phyloP scores from a whole-genome alignment of 2,888 invertebrate genomes.

The Digitonthophagus gazella region DNA sequence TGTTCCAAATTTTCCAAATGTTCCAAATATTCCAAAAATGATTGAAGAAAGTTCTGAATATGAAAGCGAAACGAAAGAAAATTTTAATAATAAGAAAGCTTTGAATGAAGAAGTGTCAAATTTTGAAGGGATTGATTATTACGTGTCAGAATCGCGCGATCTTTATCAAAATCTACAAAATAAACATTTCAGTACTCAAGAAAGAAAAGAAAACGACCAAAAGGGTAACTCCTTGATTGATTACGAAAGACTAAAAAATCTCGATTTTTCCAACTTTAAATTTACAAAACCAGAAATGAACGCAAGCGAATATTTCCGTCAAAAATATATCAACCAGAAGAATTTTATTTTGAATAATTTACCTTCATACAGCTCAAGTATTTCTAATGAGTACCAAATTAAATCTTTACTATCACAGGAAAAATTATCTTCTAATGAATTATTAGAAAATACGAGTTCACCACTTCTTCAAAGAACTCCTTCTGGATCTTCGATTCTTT shows the following conservation, averaged over 20 bases:
- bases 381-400: background rate
- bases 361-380: background rate
- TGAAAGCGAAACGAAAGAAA: background rate
- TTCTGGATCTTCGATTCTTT: background rate
- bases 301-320: background rate
- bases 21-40: too few relatives aligned
- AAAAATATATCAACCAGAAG: background rate
- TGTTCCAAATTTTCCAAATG: too few relatives aligned
- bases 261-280: background rate
- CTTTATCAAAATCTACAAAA: background rate
- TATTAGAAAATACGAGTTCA: background rate
- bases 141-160: background rate
- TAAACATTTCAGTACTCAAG: background rate
- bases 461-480: background rate
- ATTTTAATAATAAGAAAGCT: background rate
- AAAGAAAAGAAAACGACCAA: background rate
- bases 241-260: background rate
- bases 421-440: background rate
- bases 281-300: background rate
- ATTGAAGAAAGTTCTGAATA: background rate
- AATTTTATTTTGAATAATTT: background rate
- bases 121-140: background rate
- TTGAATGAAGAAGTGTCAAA: background rate
- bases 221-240: background rate
- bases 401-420: background rate